Percentiles rank a stretch among this genome's conserved stretches.
Conservation (phyloP, 2,797 vertebrate species). For the Sebastes vulpes region DNA sequence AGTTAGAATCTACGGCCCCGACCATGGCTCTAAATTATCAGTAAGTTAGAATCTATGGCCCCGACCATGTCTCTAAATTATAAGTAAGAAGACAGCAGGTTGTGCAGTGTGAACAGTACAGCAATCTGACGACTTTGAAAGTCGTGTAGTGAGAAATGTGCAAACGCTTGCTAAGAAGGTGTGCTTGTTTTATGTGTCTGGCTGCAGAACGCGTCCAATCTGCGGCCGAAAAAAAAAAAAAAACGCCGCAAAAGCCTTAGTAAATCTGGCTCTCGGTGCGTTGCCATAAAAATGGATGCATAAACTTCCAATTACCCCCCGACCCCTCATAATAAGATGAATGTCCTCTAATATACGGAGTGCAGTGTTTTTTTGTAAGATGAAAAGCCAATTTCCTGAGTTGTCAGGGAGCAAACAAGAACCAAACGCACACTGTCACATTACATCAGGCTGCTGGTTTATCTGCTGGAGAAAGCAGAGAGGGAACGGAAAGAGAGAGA, state of each 20-base stretch:
- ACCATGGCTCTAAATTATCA: too few species aligned
- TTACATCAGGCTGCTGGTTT: slow-evolving; percentile 74
- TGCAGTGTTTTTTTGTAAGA: slow-evolving; percentile 70
- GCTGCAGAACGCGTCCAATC: background rate
- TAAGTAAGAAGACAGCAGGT: too few species aligned
- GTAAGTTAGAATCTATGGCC: too few species aligned
- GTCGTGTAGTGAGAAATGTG: too few species aligned
- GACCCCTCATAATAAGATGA: slow-evolving; percentile 73
- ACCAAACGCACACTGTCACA: slow-evolving; percentile 76
- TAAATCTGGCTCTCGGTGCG: background rate
- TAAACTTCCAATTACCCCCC: slow-evolving; percentile 72
- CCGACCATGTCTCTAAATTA: too few species aligned
- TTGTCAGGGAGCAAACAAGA: slow-evolving; percentile 78
- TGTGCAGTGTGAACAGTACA: too few species aligned
- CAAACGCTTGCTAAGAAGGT: background rate
- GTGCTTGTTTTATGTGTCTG: background rate
- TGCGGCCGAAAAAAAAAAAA: background rate
- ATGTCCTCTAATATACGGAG: slow-evolving; percentile 68
- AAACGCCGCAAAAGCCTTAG: background rate
- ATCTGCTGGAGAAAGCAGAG: slow-evolving; percentile 55
- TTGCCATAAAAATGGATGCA: slow-evolving; percentile 56
- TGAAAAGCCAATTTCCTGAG: slow-evolving; percentile 82
- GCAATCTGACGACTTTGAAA: too few species aligned
- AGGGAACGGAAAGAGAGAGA: slow-evolving; percentile 2
- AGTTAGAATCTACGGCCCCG: too few species aligned